Percentiles rank a stretch among this genome's conserved stretches.
Conservation (phyloP, 2,113 vertebrate species). For the Brachirus orientalis region DNA sequence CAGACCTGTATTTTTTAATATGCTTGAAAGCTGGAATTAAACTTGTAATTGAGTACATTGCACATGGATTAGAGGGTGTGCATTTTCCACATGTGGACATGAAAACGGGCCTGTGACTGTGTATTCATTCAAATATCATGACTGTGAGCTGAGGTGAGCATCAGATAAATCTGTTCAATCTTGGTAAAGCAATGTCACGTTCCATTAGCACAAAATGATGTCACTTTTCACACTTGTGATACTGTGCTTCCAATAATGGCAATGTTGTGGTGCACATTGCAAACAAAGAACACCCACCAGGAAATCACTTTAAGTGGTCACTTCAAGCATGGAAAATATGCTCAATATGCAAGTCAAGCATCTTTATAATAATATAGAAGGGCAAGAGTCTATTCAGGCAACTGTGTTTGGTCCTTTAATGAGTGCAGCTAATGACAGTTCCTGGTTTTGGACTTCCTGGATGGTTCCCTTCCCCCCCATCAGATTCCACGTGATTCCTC, state of each 20-base stretch:
- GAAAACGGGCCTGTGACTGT: too few species aligned
- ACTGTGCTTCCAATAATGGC: conserved; percentile 21
- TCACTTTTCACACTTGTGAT: neutral
- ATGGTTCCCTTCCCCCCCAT: conserved; percentile 2
- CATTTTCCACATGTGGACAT: neutral
- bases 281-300: neutral
- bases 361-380: neutral
- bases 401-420: conserved; percentile 32
- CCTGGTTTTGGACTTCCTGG: conserved; percentile 47
- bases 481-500: conserved; percentile 17
- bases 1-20: too few species aligned
- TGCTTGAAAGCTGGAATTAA: too few species aligned
- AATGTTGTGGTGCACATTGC: too few species aligned
- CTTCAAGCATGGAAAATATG: neutral
- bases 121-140: neutral
- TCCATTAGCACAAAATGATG: neutral
- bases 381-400: conserved; percentile 31
- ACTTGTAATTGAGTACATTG: too few species aligned
- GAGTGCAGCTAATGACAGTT: conserved; percentile 21
- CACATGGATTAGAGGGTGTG: too few species aligned
- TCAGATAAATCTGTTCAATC: conserved; percentile 43
- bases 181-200: conserved; percentile 7
- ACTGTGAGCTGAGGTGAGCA: neutral
- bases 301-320: conserved; percentile 18
- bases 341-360: neutral